Evolutionary conservation across 2,888 invertebrate genomes (phyloP), one percentile per base, ranked within the genome.

Genomic region (Darwinula stevensoni): DNA sequence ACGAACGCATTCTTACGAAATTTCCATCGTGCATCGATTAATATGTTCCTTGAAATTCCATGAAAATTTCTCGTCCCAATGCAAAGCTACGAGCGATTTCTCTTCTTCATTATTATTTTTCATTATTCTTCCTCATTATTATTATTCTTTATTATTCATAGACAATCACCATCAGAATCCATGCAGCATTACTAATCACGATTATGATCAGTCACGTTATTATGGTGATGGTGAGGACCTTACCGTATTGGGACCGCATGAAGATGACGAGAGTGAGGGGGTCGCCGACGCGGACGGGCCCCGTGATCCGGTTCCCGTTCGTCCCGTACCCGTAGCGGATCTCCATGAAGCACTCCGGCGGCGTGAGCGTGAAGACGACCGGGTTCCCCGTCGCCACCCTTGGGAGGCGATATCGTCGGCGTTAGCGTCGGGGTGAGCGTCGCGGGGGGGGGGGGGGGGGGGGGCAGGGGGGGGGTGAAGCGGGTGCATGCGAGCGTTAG

Each of bases 271-370:
- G 56, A 1, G 84, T 84, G 29, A 84, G 58, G 0, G 84, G 82
- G 51, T 84, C 84, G 1, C 84, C 84, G 14, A 84, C 82, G 4
- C 80, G 62, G 22, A 84, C 82, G 2, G 84, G 80, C 3, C 80
- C 80, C 1, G 74, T 65, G 1, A 82, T 75, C 32, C 80, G 55
- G 27, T 71, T 71, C 30, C 84, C 82, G 17, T 64, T 63, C 4
- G 76, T 74, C 11, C 80, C 78, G 50, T 80, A 84, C 14, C 84
- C 84, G 41, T 76, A 68, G 39, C 80, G 61, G 44, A 84, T 82
- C 57, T 84, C 84, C 84, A 84, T 84, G 56, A 82, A 80, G 48
- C 82, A 84, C 50, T 84, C 82, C 0, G 84, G 84, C 2, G 84
- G 84, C 39, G 76, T 76, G 32, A 84, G 56, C 1, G 82, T 82